Conservation (phyloP, 2,888 invertebrate species). For the Empis livida region DNA sequence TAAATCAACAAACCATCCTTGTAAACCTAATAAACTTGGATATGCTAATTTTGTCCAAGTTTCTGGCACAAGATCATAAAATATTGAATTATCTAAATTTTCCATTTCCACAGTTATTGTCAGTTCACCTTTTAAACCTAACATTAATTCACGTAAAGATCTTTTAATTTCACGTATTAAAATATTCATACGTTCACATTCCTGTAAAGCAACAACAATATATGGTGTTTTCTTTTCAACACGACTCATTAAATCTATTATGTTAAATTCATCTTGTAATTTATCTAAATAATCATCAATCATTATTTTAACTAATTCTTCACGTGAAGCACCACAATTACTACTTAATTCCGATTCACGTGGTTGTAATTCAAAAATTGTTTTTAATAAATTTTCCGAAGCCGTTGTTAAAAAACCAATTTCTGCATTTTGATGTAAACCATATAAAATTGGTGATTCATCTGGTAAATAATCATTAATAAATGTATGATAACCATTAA, state of each 20-base stretch:
- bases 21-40: conserved; percentile 72
- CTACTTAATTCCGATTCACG: conserved; percentile 47
- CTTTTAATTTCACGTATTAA: conserved; percentile 71
- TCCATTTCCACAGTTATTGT: conserved; percentile 96
- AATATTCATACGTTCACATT: conserved; percentile 89
- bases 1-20: conserved; percentile 80
- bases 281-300: conserved; percentile 83
- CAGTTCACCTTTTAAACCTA: conserved; percentile 86
- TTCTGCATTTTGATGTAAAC: conserved; percentile 90
- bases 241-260: conserved; percentile 70
- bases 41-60: conserved; percentile 80
- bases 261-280: conserved; percentile 80
- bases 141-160: conserved; percentile 71
- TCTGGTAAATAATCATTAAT: conserved; percentile 75
- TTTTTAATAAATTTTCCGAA: conserved; percentile 71
- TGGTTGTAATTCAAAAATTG: conserved; percentile 83
- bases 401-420: conserved; percentile 83
- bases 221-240: conserved; percentile 86
- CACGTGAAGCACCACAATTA: conserved; percentile 53
- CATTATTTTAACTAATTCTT: conserved; percentile 60
- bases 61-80: conserved; percentile 75
- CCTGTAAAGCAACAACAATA: conserved; percentile 83
- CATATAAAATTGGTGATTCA: conserved; percentile 84
- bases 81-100: conserved; percentile 66
- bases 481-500: conserved; percentile 73